Evolutionary conservation across 1,140 invertebrate species (phyloP), one percentile per base, ranked within the genome.

Genomic region (Aleiodes sp.): DNA sequence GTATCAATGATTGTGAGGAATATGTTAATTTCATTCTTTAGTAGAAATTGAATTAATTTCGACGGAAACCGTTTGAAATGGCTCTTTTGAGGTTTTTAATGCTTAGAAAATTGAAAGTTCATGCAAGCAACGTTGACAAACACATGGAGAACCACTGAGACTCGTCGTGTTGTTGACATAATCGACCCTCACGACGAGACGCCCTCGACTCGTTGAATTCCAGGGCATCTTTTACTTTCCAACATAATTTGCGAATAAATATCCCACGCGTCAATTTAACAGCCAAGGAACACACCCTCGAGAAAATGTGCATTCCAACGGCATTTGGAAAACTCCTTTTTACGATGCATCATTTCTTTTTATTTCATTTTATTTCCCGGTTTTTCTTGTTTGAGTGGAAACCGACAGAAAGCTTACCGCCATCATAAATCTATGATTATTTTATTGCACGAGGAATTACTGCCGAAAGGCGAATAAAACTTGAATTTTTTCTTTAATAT

Each of bases 371-470:
- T n/a, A 43, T 43, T 16, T 43, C n/a, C 4, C 14, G 4, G n/a
- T 43, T 43, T 43, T 16, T 52, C 46, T 24, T 33, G 12, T 21
- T 31, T 68, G 39, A 43, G 39, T n/a, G 31, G 10, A 21, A 2
- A 19, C 21, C 29, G 10, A 57, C 43, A 14, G 37, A 65, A 65
- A 70, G 28, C 46, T 35, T 28, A 52, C 70, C 73, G 73, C 61
- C 52, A 9, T 76, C 70, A 62, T 82, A 81, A 80, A 82, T 80
- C 75, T 78, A 82, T 83, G 73, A 83, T 83, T 39, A 75, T 71
- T 82, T 82, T 82, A 82, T 46, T 64, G 72, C 46, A 35, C 41
- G 14, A 63, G 52, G 62, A 46, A 21, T 28, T 33, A 33, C 26
- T 43, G 16, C 35, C 37, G 24, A 37, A 61, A 31, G 31, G 37